Percentiles rank a stretch among this genome's conserved stretches.
These are phyloP conservation scores for Channa maculata DNA, from an alignment of 2,113 vertebrate genomes.

Conservation along the genomic window DNA sequence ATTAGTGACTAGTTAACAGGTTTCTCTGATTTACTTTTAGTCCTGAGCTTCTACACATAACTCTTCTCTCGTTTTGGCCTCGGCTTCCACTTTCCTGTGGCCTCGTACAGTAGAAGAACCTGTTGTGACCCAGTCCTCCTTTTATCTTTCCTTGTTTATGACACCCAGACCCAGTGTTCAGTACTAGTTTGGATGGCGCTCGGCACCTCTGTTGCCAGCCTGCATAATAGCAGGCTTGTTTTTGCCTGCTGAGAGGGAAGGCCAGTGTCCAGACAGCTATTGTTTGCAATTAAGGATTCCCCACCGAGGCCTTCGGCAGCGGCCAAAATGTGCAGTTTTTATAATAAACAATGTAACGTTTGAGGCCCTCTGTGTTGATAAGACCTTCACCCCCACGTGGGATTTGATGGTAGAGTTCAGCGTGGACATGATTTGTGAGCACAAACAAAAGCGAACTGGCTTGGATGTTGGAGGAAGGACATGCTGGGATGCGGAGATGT, in stretches of 20 bases:
- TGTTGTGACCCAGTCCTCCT: conserved; percentile 10
- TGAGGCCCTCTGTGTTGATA: neutral
- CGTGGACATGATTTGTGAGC: conserved; percentile 16
- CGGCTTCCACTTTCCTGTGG: neutral
- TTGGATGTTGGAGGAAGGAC: neutral
- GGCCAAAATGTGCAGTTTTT: neutral
- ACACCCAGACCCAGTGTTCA: conserved; percentile 17
- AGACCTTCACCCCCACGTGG: neutral
- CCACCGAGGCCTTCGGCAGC: conserved; percentile 18
- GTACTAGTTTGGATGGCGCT: conserved; percentile 4
- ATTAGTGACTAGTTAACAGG: no score
- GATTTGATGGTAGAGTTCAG: neutral
- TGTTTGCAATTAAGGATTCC: conserved; percentile 62
- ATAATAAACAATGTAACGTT: conserved; percentile 19
- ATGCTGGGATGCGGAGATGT: neutral
- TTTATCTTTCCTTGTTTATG: conserved; percentile 26
- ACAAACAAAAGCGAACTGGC: neutral
- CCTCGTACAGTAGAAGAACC: conserved; percentile 1
- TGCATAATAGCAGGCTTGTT: conserved; percentile 59
- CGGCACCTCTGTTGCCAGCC: neutral
- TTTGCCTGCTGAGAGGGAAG: conserved; percentile 61
- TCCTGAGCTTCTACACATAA: conserved; percentile 22
- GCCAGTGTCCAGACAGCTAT: conserved; percentile 43
- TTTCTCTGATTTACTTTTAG: conserved; percentile 27
- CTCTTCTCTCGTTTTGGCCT: conserved; percentile 4